Base-by-base conservation (phyloP, 2,113 vertebrate genomes). In the Corapipo altera region DNA sequence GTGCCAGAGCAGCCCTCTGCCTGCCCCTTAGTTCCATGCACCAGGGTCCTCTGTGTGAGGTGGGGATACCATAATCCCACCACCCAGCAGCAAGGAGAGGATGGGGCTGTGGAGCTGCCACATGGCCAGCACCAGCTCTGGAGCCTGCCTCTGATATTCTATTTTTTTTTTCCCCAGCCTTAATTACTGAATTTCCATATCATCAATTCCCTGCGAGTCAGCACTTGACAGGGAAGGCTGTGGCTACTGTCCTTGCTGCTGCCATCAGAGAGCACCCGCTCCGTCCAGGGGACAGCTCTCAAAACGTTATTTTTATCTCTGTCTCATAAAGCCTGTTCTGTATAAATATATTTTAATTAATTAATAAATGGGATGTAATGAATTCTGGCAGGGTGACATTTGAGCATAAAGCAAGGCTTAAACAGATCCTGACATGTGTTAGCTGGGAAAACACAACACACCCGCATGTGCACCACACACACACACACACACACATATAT, bases 361-460 rank as follows among this genome's bases (percentile, higher is more conserved):
- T 98, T 98, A 98, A 98, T 98, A 97, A 98, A 97, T 95, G 96
- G 96, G 93, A 98, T 14, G 11, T 98, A 98, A 98, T 98, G 97
- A 97, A 93, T 98, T 97, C 97, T 98, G 98, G 98, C 98, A 98
- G 98, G 98, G 97, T 98, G 98, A 98, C 98, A 98, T 98, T 98
- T 98, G 97, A 97, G 97, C 95, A 96, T 92, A 96, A 96, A 97
- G 97, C 73, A 33, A 95, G 93, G 93, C 94, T 97, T 97, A 97
- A 97, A 98, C 97, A 97, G 96, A 97, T 96, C 94, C 95, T 98
- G 97, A 97, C 92, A 88, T 97, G 91, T 92, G 93, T 97, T 97
- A 97, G 97, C 96, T 95, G 92, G 96, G 95, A 97, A 98, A 97
- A 97, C 93, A 95, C 49, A 81, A 76, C 81, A 94, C 46, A 62